Conservation (phyloP, 2,797 vertebrate species). For the Linurgus olivaceus region DNA sequence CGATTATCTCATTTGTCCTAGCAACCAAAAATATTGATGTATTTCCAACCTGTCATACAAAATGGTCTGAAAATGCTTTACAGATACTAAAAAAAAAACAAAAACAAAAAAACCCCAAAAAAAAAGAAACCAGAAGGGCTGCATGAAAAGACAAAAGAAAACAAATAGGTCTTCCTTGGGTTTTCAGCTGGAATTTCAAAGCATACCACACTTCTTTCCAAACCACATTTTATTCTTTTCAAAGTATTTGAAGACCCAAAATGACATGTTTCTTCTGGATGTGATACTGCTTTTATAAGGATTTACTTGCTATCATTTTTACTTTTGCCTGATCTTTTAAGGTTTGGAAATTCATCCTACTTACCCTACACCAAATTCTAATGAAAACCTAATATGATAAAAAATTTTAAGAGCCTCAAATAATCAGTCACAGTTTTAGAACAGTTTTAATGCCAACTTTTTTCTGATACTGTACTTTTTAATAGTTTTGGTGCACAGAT, state of each 20-base stretch:
- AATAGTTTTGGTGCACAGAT: background rate
- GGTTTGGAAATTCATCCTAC: conserved; percentile 30
- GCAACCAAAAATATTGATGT: conserved; percentile 27
- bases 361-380: conserved; percentile 33
- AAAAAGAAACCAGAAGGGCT: background rate
- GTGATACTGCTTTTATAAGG: conserved; percentile 33
- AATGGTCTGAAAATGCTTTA: conserved; percentile 33
- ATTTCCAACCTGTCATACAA: conserved; percentile 20
- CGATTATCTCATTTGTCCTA: background rate
- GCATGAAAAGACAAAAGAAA: conserved; percentile 35
- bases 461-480: background rate
- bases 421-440: background rate
- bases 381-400: conserved; percentile 41
- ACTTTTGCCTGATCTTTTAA: conserved; percentile 32
- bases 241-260: conserved; percentile 50
- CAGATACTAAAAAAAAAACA: background rate
- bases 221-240: conserved; percentile 59
- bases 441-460: background rate
- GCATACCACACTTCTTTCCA: conserved; percentile 54
- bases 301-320: conserved; percentile 34
- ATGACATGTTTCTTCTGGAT: conserved; percentile 63
- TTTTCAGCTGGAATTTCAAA: conserved; percentile 60
- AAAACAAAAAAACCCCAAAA: background rate
- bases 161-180: conserved; percentile 40
- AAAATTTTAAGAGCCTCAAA: background rate